Evolutionary conservation across 2,797 vertebrate species (phyloP).

Genomic region (Protosalanx chinensis): DNA sequence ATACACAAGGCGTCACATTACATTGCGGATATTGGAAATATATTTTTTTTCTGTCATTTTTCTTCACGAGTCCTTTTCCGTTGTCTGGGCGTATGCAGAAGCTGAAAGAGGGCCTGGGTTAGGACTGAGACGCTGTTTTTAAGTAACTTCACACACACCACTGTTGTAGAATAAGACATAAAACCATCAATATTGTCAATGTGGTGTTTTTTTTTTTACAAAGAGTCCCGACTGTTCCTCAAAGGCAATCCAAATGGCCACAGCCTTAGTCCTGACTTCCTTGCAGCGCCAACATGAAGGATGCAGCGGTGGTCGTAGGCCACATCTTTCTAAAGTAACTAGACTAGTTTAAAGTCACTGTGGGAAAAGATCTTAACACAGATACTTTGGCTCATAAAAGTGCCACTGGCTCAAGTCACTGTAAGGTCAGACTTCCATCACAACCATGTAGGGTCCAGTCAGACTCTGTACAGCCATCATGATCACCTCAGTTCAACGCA

Average conservation of each 20-base stretch:
- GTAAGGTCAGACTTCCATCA: neutral
- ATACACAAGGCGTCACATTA: conserved; percentile 58
- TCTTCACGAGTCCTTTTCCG: conserved; percentile 27
- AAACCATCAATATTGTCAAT: conserved; percentile 35
- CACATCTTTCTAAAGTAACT: neutral
- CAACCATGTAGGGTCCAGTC: neutral
- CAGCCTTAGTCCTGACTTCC: conserved; percentile 35
- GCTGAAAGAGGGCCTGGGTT: conserved; percentile 40
- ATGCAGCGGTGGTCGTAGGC: neutral
- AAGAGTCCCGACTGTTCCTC: conserved; percentile 57
- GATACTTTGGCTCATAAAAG: neutral
- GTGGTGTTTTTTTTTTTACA: conserved; percentile 58
- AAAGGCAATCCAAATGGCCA: conserved; percentile 60
- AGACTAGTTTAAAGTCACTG: neutral
- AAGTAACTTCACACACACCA: conserved; percentile 36
- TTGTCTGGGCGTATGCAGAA: conserved; percentile 45
- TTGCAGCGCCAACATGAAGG: conserved; percentile 44
- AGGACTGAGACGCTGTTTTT: conserved; percentile 32
- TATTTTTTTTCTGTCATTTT: conserved; percentile 16
- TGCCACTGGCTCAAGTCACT: conserved; percentile 5
- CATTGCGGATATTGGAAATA: conserved; percentile 42
- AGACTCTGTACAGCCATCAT: neutral
- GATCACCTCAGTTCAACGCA: neutral
- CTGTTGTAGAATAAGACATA: conserved; percentile 56
- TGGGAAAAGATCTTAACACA: neutral